phyloP scores from a whole-genome alignment of 2,888 invertebrate genomes.

The Melinaea marsaeus region DNA sequence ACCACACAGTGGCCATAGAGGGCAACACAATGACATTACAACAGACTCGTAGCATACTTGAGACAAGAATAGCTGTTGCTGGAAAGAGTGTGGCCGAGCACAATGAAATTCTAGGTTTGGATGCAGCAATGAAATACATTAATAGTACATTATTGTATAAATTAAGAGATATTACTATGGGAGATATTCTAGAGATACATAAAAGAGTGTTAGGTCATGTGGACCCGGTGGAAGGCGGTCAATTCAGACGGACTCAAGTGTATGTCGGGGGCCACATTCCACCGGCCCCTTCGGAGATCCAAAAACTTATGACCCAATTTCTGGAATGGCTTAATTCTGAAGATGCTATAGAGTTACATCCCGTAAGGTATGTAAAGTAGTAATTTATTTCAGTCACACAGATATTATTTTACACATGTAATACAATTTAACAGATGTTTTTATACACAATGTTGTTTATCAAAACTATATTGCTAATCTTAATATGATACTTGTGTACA shows the following conservation, averaged over 20 bases:
- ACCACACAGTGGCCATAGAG: constrained; percentile 98
- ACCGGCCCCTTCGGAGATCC: constrained; percentile 90
- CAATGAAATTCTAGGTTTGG: constrained; percentile 96
- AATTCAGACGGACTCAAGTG: constrained; percentile 92
- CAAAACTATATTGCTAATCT: too few relatives aligned
- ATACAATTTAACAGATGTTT: too few relatives aligned
- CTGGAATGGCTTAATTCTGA: constrained; percentile 96
- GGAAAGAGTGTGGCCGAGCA: constrained; percentile 97
- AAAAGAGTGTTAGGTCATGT: constrained; percentile 95
- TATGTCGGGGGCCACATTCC: constrained; percentile 97
- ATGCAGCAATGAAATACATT: constrained; percentile 96
- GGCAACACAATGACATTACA: constrained; percentile 97
- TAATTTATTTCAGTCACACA: background rate
- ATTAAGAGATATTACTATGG: constrained; percentile 86
- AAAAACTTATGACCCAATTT: constrained; percentile 90
- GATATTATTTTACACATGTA: too few relatives aligned
- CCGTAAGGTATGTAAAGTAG: constrained; percentile 80
- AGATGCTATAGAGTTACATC: constrained; percentile 90
- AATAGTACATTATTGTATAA: constrained; percentile 87
- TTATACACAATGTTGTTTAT: too few relatives aligned
- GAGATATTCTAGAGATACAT: constrained; percentile 95
- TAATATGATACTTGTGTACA: too few relatives aligned
- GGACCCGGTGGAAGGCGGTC: constrained; percentile 94
- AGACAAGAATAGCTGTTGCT: constrained; percentile 86
- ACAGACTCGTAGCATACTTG: constrained; percentile 93